Conservation (phyloP, 1,140 invertebrate species). For the Pseudomyrmex dendroicus region DNA sequence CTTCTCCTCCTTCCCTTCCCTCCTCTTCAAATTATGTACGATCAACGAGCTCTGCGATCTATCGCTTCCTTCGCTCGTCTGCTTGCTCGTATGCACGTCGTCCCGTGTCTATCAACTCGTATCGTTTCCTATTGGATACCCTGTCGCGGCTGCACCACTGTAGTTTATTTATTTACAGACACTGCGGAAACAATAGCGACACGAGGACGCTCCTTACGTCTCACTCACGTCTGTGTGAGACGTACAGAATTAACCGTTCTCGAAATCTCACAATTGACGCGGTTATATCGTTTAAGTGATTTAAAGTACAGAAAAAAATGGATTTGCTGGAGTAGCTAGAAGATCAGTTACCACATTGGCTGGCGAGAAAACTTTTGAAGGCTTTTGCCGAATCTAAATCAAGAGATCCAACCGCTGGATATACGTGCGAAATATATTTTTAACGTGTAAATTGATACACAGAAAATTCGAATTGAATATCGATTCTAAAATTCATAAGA, state of each 20-base stretch:
- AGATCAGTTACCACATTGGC: no score
- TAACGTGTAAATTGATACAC: no score
- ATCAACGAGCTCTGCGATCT: slow-evolving; percentile 41
- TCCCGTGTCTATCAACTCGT: slow-evolving; percentile 51
- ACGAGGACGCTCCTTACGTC: no score
- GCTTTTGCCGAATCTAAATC: no score
- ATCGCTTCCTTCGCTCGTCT: slow-evolving; percentile 53
- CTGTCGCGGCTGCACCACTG: slow-evolving; percentile 8
- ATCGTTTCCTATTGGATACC: slow-evolving; percentile 46
- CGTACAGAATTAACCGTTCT: background rate
- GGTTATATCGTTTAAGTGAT: background rate
- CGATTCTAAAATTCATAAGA: no score
- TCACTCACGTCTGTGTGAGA: background rate
- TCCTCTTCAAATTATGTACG: background rate
- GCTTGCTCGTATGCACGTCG: slow-evolving; percentile 20
- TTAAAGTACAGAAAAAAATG: no score
- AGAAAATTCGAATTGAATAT: no score
- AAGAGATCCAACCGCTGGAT: no score
- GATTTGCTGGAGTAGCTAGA: no score
- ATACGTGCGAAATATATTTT: no score
- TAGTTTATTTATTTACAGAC: slow-evolving; percentile 63
- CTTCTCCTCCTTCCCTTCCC: no score
- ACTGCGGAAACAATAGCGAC: background rate
- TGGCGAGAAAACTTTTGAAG: no score
- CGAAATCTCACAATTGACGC: background rate